These are phyloP conservation scores for Pristionchus maxplancki DNA, from an alignment of 2,888 invertebrate species.

Conservation along the genomic window DNA sequence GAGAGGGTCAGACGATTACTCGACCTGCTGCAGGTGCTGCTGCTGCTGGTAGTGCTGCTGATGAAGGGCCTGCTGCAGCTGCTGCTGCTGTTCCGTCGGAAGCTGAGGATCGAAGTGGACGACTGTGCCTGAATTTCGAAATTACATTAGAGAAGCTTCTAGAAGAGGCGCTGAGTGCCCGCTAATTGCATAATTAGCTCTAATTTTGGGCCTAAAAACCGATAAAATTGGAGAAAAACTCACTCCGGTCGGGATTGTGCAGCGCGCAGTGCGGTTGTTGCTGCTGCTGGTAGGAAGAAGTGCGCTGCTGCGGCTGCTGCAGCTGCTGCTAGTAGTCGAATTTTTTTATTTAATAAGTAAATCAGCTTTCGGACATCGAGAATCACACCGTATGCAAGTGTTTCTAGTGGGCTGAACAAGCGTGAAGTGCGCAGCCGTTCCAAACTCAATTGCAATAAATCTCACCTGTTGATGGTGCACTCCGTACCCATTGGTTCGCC, in stretches of 20 bases:
- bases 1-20: too few relatives aligned
- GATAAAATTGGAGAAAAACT: not conserved
- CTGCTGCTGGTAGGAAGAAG: not conserved
- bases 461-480: too few relatives aligned
- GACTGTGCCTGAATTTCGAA: not conserved
- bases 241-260: constrained; percentile 2
- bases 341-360: too few relatives aligned
- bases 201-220: too few relatives aligned
- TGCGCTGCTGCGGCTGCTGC: not conserved
- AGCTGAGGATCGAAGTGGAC: not conserved
- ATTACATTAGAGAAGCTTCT: too few relatives aligned
- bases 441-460: too few relatives aligned
- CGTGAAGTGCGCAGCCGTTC: too few relatives aligned
- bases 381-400: too few relatives aligned
- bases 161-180: not conserved
- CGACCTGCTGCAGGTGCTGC: not conserved
- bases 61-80: not conserved
- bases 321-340: not conserved
- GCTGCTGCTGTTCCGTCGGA: not conserved
- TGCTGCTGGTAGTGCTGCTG: constrained; percentile 21
- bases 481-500: not conserved
- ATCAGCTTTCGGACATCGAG: not conserved
- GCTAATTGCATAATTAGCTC: too few relatives aligned
- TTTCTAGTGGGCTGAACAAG: too few relatives aligned
- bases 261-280: constrained; percentile 30